Percentiles rank a stretch among this genome's conserved stretches.
Evolutionary conservation across 1,140 invertebrate genomes (phyloP).

Genomic region (Rhagoletis pomonella): DNA sequence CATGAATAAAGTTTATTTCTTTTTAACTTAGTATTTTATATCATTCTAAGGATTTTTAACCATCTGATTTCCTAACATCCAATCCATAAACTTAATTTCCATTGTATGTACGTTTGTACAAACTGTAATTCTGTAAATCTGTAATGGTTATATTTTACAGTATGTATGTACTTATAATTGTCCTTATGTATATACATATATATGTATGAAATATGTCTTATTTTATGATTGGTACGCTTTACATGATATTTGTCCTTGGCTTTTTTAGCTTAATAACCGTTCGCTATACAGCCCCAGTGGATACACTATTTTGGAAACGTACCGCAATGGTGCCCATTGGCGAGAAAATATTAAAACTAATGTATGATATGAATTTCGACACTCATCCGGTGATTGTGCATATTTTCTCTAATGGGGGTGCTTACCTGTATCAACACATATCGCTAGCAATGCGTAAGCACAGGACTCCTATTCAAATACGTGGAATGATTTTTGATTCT

Average conservation of each 20-base stretch:
- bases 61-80: too few species aligned
- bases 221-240: too few species aligned
- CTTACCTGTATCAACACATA: conserved; percentile 81
- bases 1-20: too few species aligned
- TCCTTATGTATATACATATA: too few species aligned
- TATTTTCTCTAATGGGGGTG: conserved; percentile 87
- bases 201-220: too few species aligned
- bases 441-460: conserved; percentile 77
- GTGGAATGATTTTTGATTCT: conserved; percentile 86
- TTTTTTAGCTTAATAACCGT: conserved; percentile 82
- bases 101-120: too few species aligned
- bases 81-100: too few species aligned
- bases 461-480: conserved; percentile 77
- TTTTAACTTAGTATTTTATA: too few species aligned
- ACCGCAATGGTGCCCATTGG: conserved; percentile 79
- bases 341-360: conserved; percentile 80
- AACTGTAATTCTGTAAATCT: too few species aligned
- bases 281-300: conserved; percentile 82
- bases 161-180: too few species aligned
- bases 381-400: conserved; percentile 86
- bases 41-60: too few species aligned
- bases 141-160: too few species aligned
- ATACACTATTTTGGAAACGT: conserved; percentile 80
- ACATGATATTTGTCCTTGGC: not conserved
- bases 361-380: conserved; percentile 81